Conservation (phyloP, 37 sponge, comb jelly and placozoan species). For the Spongia lamella region DNA sequence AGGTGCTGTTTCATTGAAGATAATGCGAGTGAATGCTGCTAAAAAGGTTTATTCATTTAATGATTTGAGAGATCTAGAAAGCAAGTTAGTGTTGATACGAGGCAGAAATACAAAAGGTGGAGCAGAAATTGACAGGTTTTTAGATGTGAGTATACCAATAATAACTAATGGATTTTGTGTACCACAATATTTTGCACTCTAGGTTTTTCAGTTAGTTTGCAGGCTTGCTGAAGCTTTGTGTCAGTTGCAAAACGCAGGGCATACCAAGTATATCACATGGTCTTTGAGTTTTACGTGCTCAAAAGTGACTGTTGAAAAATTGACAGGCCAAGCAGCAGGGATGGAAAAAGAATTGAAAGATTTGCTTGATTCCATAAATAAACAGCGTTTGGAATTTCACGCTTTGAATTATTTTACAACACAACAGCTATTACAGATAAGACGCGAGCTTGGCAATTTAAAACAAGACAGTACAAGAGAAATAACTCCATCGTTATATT, state of each 20-base stretch:
- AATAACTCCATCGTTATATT: too few species aligned
- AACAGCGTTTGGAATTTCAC: constrained; percentile 36
- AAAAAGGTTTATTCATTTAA: constrained; percentile 51
- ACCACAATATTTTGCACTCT: too few species aligned
- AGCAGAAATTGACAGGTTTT: constrained; percentile 43
- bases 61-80: constrained; percentile 74
- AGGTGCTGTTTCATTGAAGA: too few species aligned
- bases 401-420: constrained; percentile 74
- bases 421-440: constrained; percentile 49
- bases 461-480: background rate
- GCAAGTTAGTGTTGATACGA: constrained; percentile 76
- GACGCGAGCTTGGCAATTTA: constrained; percentile 35
- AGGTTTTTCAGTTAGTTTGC: constrained; percentile 46
- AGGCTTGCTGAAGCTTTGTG: constrained; percentile 48
- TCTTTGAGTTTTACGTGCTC: constrained; percentile 8
- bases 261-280: constrained; percentile 45
- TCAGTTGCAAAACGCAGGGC: constrained; percentile 43
- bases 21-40: too few species aligned
- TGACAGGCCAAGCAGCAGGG: constrained; percentile 27
- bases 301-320: background rate
- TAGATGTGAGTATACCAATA: constrained; percentile 39
- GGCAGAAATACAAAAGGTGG: constrained; percentile 56
- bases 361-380: constrained; percentile 31
- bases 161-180: too few species aligned
- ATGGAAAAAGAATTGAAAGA: constrained; percentile 47